These are phyloP conservation scores for Tamandua tetradactyla DNA, from an alignment of 2,797 vertebrate species.

Conservation along the genomic window DNA sequence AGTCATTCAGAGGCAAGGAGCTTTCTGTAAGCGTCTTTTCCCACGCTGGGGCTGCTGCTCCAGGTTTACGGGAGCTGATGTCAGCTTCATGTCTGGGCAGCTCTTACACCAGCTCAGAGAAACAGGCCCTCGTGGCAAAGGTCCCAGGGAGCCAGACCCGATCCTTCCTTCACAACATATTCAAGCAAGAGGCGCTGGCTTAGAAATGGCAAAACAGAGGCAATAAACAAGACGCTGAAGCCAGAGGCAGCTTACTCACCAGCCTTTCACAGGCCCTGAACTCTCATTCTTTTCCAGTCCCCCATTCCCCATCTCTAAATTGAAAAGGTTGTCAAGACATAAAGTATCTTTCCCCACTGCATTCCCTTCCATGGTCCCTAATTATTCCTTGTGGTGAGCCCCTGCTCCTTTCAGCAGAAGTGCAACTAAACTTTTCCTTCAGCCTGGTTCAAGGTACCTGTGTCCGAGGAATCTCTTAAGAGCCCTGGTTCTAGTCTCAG, in stretches of 20 bases:
- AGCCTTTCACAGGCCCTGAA: not conserved
- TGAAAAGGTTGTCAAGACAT: not conserved
- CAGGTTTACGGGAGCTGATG: not conserved
- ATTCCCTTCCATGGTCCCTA: not conserved
- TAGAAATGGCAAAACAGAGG: not conserved
- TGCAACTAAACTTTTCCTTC: not conserved
- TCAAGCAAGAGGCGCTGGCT: not conserved
- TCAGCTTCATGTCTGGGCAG: conserved; percentile 20
- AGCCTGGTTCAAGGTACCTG: too few species aligned
- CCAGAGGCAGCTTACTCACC: not conserved
- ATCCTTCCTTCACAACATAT: not conserved
- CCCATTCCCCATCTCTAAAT: not conserved
- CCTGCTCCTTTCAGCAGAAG: not conserved
- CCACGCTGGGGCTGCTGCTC: not conserved
- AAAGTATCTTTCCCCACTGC: not conserved
- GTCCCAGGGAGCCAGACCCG: not conserved
- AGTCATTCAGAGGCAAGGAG: not conserved
- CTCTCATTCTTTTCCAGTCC: not conserved
- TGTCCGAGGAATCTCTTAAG: not conserved
- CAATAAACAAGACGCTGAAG: not conserved
- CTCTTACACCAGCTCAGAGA: conserved; percentile 10
- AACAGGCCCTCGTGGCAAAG: conserved; percentile 17
- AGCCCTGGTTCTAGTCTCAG: not conserved
- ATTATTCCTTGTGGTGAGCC: not conserved
- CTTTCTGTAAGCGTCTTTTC: not conserved